These are phyloP conservation scores for Helarctos malayanus DNA, from an alignment of 2,797 vertebrate genomes.

Conservation along the genomic window DNA sequence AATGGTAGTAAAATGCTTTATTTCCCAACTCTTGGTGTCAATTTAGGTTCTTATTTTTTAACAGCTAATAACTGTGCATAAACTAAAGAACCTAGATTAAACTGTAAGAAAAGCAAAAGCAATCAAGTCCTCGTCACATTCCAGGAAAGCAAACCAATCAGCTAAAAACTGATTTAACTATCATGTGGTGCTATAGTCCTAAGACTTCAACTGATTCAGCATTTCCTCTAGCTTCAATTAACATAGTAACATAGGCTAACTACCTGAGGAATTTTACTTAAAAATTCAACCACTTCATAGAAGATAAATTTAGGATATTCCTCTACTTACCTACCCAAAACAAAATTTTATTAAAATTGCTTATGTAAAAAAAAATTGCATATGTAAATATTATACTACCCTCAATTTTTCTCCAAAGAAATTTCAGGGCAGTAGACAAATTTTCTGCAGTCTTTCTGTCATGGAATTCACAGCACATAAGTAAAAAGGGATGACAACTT, in stretches of 20 bases:
- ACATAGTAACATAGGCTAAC: neutral
- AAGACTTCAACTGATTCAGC: neutral
- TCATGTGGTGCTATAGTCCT: neutral
- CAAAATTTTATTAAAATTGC: neutral
- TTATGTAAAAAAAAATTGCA: neutral
- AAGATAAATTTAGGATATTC: neutral
- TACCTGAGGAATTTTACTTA: neutral
- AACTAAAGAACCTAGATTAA: slow-evolving; percentile 7
- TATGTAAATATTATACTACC: neutral
- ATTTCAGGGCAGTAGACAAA: slow-evolving; percentile 17
- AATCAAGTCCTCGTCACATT: neutral
- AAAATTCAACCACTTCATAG: slow-evolving; percentile 31
- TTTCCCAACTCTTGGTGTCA: neutral
- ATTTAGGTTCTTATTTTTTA: slow-evolving; percentile 1
- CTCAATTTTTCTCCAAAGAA: slow-evolving; percentile 37
- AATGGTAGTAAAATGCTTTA: neutral
- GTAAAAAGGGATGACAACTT: slow-evolving; percentile 10
- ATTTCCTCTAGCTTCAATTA: neutral
- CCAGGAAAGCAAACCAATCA: slow-evolving; percentile 7
- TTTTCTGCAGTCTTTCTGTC: neutral
- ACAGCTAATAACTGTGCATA: neutral
- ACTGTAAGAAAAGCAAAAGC: slow-evolving; percentile 14
- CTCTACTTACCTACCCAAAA: neutral
- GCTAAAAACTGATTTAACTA: neutral
- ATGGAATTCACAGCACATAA: slow-evolving; percentile 26